Evolutionary conservation across 1,140 invertebrate species (phyloP), one percentile per base, ranked within the genome.

Genomic region (Cephus cinctus): DNA sequence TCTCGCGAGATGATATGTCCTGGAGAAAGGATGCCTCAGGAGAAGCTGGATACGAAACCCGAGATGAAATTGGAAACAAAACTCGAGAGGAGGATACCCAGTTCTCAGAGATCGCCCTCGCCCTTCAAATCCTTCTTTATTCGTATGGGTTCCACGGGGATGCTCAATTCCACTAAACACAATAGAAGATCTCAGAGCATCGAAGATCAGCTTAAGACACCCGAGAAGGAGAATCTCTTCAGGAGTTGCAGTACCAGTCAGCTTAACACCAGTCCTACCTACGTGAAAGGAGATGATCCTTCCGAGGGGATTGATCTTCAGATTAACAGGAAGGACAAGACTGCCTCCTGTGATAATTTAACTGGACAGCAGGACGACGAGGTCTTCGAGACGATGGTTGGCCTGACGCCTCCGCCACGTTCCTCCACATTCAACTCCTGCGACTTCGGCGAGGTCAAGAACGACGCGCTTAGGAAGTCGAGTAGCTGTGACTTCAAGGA

Each of bases 221-320:
- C 45, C 3, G 76, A 74, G 48, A 79, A 70, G 38, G 69, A 80
- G 12, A 80, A 78, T 52, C 72, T 89, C n/a, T 88, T 87, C 62
- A 77, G 86, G 38, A 89, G 86, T 60, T 87, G 85, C 59, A 88
- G 86, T 35, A 88, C 86, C 9, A 88, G 86, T 38, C 86, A 88
- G 59, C 66, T 88, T 50, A 80, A 81, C 42, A 79, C 74, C 30
- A 79, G 79, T 47, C 86, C 84, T 0, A 83, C 82, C n/a, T 89
- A 89, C 61, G 81, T 88, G 11, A 86, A 86, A 63, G 86, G 85
- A 27, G 87, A 89, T 56, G 87, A 89, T 76, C 87, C 87, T 11
- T 86, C 86, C 5, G 86, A 89, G 57, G 86, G 86, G 12, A 80
- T 89, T 34, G 86, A 87, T 61, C 75, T 86, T 31, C 79, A 80